Conservation (phyloP, 2,113 vertebrate genomes). For the Pseudorasbora parva region DNA sequence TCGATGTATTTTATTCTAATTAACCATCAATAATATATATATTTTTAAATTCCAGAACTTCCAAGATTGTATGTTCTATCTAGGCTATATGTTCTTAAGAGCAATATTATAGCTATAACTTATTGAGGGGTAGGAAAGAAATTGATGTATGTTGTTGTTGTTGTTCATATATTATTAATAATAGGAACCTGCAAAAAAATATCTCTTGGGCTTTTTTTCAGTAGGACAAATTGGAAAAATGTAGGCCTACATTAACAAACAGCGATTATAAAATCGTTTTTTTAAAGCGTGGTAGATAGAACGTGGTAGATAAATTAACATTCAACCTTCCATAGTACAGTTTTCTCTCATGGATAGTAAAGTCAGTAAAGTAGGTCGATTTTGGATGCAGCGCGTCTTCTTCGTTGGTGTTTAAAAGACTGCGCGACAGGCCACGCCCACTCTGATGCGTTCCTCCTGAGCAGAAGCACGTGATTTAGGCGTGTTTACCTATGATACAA, state of each 20-base stretch:
- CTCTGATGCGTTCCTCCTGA: conserved; percentile 65
- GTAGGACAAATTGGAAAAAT: neutral
- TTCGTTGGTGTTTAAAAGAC: conserved; percentile 51
- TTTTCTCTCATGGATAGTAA: no score
- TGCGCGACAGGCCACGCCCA: conserved; percentile 57
- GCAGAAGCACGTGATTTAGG: conserved; percentile 74
- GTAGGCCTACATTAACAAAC: neutral
- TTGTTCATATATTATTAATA: no score
- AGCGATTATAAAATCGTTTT: neutral
- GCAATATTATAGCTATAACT: neutral
- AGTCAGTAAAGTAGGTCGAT: neutral
- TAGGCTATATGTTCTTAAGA: neutral
- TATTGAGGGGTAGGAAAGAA: neutral
- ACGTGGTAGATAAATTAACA: neutral
- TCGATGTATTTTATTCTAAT: neutral
- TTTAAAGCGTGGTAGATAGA: neutral
- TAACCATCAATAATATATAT: neutral
- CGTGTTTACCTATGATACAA: conserved; percentile 74
- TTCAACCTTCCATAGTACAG: neutral
- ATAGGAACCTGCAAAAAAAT: no score
- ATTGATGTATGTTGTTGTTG: no score
- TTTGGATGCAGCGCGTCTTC: neutral
- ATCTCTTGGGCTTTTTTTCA: neutral
- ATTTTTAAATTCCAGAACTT: neutral
- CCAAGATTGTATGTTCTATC: neutral